These are phyloP conservation scores for Mantis religiosa DNA, from an alignment of 2,888 invertebrate species.

Conservation along the genomic window DNA sequence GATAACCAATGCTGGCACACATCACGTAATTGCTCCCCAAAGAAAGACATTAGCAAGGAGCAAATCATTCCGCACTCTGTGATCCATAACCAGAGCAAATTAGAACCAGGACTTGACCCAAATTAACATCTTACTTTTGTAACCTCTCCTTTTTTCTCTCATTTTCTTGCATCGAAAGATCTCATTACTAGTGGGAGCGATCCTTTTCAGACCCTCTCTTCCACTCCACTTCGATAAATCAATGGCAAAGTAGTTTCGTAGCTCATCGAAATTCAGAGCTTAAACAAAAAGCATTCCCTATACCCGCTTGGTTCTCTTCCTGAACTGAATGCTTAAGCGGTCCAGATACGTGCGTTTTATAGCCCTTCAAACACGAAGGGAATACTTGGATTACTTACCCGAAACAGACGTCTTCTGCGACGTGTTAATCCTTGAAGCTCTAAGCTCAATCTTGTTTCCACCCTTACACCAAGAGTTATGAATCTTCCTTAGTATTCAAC, in stretches of 20 bases:
- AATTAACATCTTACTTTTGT: background rate
- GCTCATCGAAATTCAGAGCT: background rate
- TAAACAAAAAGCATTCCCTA: background rate
- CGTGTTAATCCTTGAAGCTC: background rate
- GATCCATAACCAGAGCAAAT: background rate
- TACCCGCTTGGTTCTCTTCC: background rate
- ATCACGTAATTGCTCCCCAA: background rate
- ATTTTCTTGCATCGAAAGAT: background rate
- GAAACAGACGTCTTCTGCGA: background rate
- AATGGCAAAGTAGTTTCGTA: background rate
- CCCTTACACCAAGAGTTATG: background rate
- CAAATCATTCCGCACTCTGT: background rate
- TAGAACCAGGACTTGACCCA: background rate
- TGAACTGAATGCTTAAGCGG: background rate
- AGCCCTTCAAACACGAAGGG: background rate
- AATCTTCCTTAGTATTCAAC: background rate
- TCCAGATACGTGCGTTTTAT: background rate
- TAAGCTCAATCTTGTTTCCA: background rate
- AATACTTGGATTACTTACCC: background rate
- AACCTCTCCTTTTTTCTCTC: background rate
- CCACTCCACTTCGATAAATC: background rate
- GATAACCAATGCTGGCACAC: background rate
- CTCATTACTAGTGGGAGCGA: background rate
- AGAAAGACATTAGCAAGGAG: background rate
- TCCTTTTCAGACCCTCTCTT: background rate